phyloP scores from a whole-genome alignment of 2,113 vertebrate species.

The Electrona antarctica region DNA sequence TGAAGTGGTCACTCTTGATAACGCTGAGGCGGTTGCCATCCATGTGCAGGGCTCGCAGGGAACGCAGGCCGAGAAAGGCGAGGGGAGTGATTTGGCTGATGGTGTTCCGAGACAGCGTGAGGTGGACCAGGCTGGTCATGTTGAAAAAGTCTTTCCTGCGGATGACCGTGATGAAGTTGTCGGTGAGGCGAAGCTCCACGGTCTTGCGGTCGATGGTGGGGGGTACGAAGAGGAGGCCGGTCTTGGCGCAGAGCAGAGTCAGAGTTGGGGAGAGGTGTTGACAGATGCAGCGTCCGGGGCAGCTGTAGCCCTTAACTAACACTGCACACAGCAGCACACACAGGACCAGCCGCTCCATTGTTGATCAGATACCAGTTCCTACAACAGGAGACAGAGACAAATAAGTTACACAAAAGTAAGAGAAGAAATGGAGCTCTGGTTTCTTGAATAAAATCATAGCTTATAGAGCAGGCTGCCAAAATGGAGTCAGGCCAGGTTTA shows the following conservation, averaged over 20 bases:
- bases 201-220: conserved; percentile 90
- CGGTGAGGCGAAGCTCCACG: conserved; percentile 91
- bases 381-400: conserved; percentile 40
- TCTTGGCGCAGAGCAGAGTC: conserved; percentile 94
- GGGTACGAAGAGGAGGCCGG: conserved; percentile 90
- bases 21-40: conserved; percentile 89
- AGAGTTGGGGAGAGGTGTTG: conserved; percentile 91
- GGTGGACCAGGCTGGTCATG: conserved; percentile 95
- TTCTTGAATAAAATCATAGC: conserved; percentile 49
- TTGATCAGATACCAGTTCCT: conserved; percentile 74
- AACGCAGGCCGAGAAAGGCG: conserved; percentile 86
- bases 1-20: conserved; percentile 86
- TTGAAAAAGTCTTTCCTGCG: conserved; percentile 91
- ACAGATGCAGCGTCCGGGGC: conserved; percentile 91
- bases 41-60: conserved; percentile 90
- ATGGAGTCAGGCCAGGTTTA: conserved; percentile 50
- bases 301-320: conserved; percentile 83
- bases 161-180: conserved; percentile 94
- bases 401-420: conserved; percentile 25
- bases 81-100: conserved; percentile 89
- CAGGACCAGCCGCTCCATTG: conserved; percentile 87
- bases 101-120: conserved; percentile 93
- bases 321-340: conserved; percentile 85
- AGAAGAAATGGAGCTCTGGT: conserved; percentile 32
- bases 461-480: conserved; percentile 54